Evolutionary conservation across 2,113 vertebrate genomes (phyloP).

Genomic region (Myotis yumanensis): DNA sequence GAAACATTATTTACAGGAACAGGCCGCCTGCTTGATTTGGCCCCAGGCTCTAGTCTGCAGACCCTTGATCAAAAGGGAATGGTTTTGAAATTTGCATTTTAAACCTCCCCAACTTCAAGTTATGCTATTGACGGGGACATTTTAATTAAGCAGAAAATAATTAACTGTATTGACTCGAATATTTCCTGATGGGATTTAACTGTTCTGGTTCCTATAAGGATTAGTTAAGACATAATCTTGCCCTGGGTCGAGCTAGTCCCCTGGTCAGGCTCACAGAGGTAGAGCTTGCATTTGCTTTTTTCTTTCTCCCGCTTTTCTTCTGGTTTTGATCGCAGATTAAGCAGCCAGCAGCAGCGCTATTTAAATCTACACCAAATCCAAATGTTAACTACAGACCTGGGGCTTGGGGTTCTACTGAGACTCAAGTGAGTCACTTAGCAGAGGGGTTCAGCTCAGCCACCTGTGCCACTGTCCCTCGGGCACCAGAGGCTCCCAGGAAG

Average conservation of each 20-base stretch:
- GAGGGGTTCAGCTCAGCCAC: not conserved
- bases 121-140: not conserved
- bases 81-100: conserved; percentile 46
- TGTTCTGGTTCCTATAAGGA: not conserved
- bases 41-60: not conserved
- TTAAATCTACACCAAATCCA: conserved; percentile 42
- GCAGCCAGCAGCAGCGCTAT: not conserved
- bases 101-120: conserved; percentile 1
- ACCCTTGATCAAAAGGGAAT: not conserved
- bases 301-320: not conserved
- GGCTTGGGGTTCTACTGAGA: not conserved
- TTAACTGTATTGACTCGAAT: conserved; percentile 26
- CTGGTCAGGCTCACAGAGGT: not conserved
- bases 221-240: not conserved
- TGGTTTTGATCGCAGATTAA: conserved; percentile 42
- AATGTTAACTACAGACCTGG: not conserved
- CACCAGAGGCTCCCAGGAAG: not conserved
- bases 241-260: not conserved
- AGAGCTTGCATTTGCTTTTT: not conserved
- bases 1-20: not conserved
- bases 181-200: conserved; percentile 20
- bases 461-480: not conserved
- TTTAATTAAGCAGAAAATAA: conserved; percentile 69
- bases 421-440: not conserved
- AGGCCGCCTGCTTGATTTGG: not conserved